Conservation (phyloP, 2,888 invertebrate genomes). For the Phaonia tiefii region DNA sequence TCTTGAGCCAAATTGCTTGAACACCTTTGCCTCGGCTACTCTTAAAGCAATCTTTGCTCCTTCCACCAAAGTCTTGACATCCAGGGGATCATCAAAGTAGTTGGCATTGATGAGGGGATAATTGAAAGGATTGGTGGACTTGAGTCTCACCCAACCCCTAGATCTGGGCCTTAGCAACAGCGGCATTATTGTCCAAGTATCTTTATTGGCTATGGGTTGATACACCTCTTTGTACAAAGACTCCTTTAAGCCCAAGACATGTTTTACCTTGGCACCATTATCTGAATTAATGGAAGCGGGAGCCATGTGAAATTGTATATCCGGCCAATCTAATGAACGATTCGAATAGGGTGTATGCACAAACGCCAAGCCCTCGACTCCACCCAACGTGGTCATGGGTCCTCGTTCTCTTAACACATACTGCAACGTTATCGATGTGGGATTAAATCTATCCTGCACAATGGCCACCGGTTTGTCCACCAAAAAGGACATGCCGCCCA, state of each 20-base stretch:
- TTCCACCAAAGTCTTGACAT: constrained; percentile 90
- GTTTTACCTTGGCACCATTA: constrained; percentile 86
- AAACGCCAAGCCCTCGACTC: constrained; percentile 93
- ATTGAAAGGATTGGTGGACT: constrained; percentile 91
- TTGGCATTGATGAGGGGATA: constrained; percentile 95
- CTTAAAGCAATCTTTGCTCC: constrained; percentile 88
- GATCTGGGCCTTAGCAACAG: constrained; percentile 90
- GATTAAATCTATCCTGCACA: constrained; percentile 89
- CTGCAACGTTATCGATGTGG: constrained; percentile 89
- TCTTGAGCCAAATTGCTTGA: constrained; percentile 90
- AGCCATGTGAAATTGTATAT: constrained; percentile 96
- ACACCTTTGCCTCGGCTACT: constrained; percentile 88
- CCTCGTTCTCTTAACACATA: constrained; percentile 90
- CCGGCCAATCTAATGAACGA: constrained; percentile 89
- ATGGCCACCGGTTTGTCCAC: constrained; percentile 92
- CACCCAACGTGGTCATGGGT: constrained; percentile 93
- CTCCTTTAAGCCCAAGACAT: constrained; percentile 90
- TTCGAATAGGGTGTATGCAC: constrained; percentile 93
- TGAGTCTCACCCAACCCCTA: constrained; percentile 88
- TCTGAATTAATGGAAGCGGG: constrained; percentile 93
- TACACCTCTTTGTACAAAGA: constrained; percentile 90
- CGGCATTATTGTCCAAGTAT: constrained; percentile 91
- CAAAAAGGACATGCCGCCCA: constrained; percentile 85
- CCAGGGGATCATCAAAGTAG: constrained; percentile 91
- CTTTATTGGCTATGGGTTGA: constrained; percentile 88